A percentile compares a stretch with the other conserved stretches of the same genome.
These are phyloP conservation scores for Tychaedon coryphoeus DNA, from an alignment of 2,113 vertebrate species.

Conservation along the genomic window DNA sequence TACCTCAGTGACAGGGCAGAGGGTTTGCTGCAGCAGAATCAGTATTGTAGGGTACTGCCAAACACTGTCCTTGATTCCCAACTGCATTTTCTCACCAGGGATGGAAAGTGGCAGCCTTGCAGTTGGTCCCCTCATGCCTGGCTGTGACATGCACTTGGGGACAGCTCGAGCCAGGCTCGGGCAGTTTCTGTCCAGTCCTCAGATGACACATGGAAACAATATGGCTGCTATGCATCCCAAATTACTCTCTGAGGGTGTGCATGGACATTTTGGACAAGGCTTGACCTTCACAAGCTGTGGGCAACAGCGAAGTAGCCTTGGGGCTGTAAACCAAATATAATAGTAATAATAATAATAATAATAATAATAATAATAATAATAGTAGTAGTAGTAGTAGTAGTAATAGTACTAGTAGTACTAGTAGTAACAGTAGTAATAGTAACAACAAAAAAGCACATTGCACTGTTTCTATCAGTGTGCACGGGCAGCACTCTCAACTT, in stretches of 20 bases:
- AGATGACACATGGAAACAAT: neutral
- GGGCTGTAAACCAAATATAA: neutral
- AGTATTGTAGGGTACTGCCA: neutral
- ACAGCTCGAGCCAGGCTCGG: accelerated
- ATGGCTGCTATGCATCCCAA: neutral
- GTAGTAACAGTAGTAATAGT: neutral
- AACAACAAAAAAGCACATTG: neutral
- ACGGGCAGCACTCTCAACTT: neutral
- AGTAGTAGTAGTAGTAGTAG: neutral
- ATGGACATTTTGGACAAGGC: neutral
- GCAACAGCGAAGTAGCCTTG: neutral
- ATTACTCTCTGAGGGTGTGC: neutral
- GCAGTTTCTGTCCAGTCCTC: neutral
- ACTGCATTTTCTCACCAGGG: neutral
- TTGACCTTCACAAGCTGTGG: neutral
- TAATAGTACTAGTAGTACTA: neutral
- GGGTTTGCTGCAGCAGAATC: neutral
- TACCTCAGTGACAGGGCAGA: neutral
- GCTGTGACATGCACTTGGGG: neutral
- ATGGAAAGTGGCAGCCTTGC: neutral
- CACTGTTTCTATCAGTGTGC: neutral
- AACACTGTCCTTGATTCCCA: neutral
- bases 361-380: neutral
- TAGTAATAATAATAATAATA: neutral
- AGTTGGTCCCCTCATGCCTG: neutral